Evolutionary conservation across 2,113 vertebrate genomes (phyloP).

Genomic region (Zootoca vivipara): DNA sequence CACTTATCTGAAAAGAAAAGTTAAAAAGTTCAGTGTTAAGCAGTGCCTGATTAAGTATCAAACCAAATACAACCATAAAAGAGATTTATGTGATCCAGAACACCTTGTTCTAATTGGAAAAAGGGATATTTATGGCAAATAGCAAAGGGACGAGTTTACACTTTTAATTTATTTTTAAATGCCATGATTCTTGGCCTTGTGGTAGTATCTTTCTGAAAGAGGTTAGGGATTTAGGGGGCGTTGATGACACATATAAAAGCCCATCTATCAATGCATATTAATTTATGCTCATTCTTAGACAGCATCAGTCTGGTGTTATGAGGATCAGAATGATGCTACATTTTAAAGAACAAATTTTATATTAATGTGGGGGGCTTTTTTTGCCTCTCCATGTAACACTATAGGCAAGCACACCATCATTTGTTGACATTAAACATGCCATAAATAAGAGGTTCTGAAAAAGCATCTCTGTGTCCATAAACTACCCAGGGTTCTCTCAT

Average conservation of each 20-base stretch:
- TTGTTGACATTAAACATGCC: slow-evolving; percentile 19
- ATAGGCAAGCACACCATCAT: background rate
- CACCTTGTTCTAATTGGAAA: slow-evolving; percentile 56
- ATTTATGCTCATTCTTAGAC: slow-evolving; percentile 17
- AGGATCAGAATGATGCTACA: background rate
- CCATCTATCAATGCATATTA: background rate
- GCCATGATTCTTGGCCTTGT: slow-evolving; percentile 2
- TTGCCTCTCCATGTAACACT: background rate
- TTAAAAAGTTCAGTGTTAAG: slow-evolving; percentile 66
- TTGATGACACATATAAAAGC: slow-evolving; percentile 38
- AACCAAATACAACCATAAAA: slow-evolving; percentile 58
- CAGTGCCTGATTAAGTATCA: slow-evolving; percentile 58
- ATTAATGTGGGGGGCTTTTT: background rate
- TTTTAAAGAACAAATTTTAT: background rate
- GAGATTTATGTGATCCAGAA: slow-evolving; percentile 62
- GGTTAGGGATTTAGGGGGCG: slow-evolving; percentile 11
- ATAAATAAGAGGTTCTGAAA: slow-evolving; percentile 25
- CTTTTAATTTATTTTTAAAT: slow-evolving; percentile 51
- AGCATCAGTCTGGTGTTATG: background rate
- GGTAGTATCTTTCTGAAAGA: slow-evolving; percentile 17
- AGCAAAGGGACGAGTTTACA: slow-evolving; percentile 38
- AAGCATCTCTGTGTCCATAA: background rate
- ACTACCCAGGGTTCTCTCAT: background rate
- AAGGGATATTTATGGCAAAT: slow-evolving; percentile 28
- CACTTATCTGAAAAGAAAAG: slow-evolving; percentile 59